A percentile compares a stretch with the other conserved stretches of the same genome.
phyloP scores from a whole-genome alignment of 1,140 invertebrate genomes.

The Trichoplusia ni region DNA sequence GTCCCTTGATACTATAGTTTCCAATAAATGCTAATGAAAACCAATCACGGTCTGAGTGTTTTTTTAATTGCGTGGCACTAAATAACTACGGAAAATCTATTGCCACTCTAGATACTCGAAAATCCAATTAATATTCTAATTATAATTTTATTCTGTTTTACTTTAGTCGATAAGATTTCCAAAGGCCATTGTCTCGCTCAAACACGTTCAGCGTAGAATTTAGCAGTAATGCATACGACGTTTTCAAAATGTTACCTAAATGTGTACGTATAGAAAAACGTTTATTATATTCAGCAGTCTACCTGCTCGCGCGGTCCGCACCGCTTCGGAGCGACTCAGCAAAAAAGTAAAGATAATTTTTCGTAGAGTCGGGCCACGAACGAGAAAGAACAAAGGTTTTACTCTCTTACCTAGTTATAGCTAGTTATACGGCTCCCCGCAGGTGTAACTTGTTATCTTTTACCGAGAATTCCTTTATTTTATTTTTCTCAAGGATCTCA shows the following conservation, averaged over 20 bases:
- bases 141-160: background rate
- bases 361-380: constrained; percentile 59
- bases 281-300: constrained; percentile 61
- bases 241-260: constrained; percentile 25
- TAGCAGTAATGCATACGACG: constrained; percentile 8
- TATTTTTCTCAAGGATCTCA: constrained; percentile 48
- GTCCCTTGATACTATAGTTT: constrained; percentile 6
- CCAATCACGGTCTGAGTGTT: constrained; percentile 15
- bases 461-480: constrained; percentile 62
- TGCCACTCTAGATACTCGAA: constrained; percentile 2
- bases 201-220: background rate
- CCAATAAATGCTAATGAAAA: constrained; percentile 30
- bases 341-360: constrained; percentile 76
- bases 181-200: background rate
- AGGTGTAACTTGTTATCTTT: constrained; percentile 76
- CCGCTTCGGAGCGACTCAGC: constrained; percentile 53
- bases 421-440: constrained; percentile 67
- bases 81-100: constrained; percentile 21
- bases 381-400: constrained; percentile 73
- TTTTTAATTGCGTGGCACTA: constrained; percentile 19
- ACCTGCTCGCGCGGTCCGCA: constrained; percentile 62
- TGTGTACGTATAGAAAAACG: constrained; percentile 35
- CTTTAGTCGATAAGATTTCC: background rate
- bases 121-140: constrained; percentile 7
- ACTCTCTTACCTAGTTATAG: constrained; percentile 69